Evolutionary conservation across 2,888 invertebrate genomes (phyloP).

Genomic region (Nymphalis urticae): DNA sequence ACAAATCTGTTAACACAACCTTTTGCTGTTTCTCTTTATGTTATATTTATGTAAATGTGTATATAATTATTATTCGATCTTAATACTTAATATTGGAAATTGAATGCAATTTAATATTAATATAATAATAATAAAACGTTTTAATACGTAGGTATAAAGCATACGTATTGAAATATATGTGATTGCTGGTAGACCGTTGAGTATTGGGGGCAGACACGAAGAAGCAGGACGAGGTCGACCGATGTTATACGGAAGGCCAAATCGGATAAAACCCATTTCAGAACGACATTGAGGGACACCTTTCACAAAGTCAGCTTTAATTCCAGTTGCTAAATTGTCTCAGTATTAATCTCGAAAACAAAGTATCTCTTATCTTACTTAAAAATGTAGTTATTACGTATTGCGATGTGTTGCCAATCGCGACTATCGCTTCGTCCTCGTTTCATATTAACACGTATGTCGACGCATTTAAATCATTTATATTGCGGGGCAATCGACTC

Average conservation of each 20-base stretch:
- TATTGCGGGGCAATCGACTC: neutral
- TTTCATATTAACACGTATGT: neutral
- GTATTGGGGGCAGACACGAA: neutral
- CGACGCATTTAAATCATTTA: neutral
- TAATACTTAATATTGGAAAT: no score
- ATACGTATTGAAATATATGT: neutral
- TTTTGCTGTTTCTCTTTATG: neutral
- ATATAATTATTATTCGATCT: no score
- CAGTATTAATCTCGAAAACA: neutral
- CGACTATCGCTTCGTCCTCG: slow-evolving; percentile 9
- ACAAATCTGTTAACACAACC: neutral
- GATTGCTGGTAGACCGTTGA: neutral
- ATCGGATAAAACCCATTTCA: neutral
- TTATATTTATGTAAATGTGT: neutral
- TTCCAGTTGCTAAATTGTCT: neutral
- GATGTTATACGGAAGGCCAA: slow-evolving; percentile 4
- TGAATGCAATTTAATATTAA: no score
- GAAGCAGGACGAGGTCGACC: slow-evolving; percentile 20
- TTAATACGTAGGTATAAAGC: neutral
- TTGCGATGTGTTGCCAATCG: neutral
- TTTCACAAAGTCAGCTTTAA: neutral
- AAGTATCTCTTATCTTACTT: neutral
- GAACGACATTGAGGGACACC: neutral
- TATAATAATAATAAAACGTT: neutral
- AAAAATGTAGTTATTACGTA: neutral